Conservation (phyloP, 2,888 invertebrate genomes). For the Tinea pellionella region DNA sequence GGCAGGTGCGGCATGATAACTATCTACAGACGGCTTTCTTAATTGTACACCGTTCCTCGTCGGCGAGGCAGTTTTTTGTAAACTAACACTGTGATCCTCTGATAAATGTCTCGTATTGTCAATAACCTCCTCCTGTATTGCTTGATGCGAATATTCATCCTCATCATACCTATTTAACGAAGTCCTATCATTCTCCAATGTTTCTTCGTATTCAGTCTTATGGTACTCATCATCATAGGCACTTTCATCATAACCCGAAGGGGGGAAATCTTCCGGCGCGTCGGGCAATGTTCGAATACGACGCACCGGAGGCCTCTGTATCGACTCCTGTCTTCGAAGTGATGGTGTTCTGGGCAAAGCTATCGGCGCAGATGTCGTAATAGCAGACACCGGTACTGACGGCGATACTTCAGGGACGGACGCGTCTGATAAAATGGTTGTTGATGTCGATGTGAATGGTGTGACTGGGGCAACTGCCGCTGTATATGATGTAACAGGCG, state of each 20-base stretch:
- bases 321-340: constrained; percentile 60
- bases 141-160: constrained; percentile 49
- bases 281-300: constrained; percentile 59
- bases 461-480: constrained; percentile 39
- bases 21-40: constrained; percentile 58
- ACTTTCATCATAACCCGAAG: constrained; percentile 61
- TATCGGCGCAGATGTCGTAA: constrained; percentile 42
- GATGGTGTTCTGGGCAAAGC: constrained; percentile 54
- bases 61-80: constrained; percentile 55
- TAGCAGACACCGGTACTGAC: constrained; percentile 42
- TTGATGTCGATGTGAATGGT: constrained; percentile 26
- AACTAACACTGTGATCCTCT: constrained; percentile 35
- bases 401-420: constrained; percentile 55
- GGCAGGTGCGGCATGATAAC: constrained; percentile 57
- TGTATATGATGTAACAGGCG: constrained; percentile 43
- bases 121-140: constrained; percentile 38
- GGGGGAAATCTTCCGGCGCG: constrained; percentile 54
- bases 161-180: constrained; percentile 60
- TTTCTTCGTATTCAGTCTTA: constrained; percentile 64
- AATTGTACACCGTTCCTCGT: constrained; percentile 38
- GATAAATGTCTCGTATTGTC: constrained; percentile 45
- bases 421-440: constrained; percentile 21
- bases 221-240: constrained; percentile 65
- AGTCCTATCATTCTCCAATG: constrained; percentile 34
- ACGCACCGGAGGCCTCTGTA: constrained; percentile 60